A percentile compares a stretch with the other conserved stretches of the same genome.
Conservation (phyloP, 2,888 invertebrate species). For the Ochropleura plecta region DNA sequence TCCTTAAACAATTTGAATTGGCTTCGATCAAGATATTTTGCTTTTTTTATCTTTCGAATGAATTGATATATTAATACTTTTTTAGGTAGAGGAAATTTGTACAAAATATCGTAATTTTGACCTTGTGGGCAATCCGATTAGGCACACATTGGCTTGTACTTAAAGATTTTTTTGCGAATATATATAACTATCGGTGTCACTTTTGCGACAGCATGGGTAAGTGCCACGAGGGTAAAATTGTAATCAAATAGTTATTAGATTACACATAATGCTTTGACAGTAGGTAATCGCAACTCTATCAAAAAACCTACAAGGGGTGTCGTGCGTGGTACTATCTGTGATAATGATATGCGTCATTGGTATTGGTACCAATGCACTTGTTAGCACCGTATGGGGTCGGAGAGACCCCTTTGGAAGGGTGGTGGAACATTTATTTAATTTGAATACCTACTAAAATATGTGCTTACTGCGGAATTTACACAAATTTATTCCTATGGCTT, state of each 20-base stretch:
- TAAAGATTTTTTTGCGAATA: too few species aligned
- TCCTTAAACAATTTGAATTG: too few species aligned
- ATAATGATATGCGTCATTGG: conserved; percentile 51
- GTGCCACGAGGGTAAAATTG: neutral
- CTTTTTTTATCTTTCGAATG: too few species aligned
- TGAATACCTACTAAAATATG: conserved; percentile 2
- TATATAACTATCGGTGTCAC: too few species aligned
- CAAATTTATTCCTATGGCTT: neutral
- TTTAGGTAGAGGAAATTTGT: too few species aligned
- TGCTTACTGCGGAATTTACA: neutral
- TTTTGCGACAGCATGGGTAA: neutral
- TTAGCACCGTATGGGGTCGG: conserved; percentile 52
- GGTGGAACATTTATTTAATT: conserved; percentile 25
- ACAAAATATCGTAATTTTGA: too few species aligned
- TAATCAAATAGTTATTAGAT: neutral
- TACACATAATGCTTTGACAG: conserved; percentile 10
- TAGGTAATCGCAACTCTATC: conserved; percentile 4
- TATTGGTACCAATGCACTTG: conserved; percentile 63
- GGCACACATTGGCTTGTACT: too few species aligned
- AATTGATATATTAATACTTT: too few species aligned
- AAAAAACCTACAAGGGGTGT: conserved; percentile 23
- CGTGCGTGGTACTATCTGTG: conserved; percentile 12
- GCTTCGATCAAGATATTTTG: too few species aligned
- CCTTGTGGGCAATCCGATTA: too few species aligned
- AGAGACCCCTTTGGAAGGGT: conserved; percentile 35